Evolutionary conservation across 2,888 invertebrate species (phyloP), one percentile per base, ranked within the genome.

Genomic region (Lepidonotus clava): DNA sequence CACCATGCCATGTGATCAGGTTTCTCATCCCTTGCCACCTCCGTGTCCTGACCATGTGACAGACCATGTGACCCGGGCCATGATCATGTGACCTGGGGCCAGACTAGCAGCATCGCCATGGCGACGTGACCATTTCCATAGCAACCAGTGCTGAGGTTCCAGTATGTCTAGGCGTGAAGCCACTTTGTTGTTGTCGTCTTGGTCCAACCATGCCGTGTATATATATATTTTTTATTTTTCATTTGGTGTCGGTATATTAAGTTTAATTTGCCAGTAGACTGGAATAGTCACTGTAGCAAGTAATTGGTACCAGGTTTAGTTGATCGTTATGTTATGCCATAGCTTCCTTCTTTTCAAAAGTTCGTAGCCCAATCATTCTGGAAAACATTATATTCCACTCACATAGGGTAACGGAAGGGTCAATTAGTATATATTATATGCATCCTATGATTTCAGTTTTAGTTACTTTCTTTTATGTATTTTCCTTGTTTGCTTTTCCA

Each of bases 141-240:
- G 61, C 80, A 53, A 61, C 86, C 86, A 53, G 86, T 53, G 51
- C 53, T 56, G 61, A 86, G 86, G 86, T 86, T 53, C 67, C 80
- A 86, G 86, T 86, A 86, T 86, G 86, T 86, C 41, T 53, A 40
- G 86, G 80, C 86, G 32, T 38, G 46, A 67, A 38, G 84, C 84
- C 84, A 46, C 34, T 84, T 84, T 84, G 83, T 84, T 84, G 84
- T 84, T 84, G 84, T 83, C 56, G 56, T 84, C 61, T 66, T 84
- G 53, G 41, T 61, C 51, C 21, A 32, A n/a, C 32, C 32, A n/a
- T 84, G 84, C 56, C 14, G 67, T 84, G 84, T 84, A 24, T n/a
- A n/a, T n/a, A n/a, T n/a, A n/a, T 38, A 28, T n/a, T 56, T 56
- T 84, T 61, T n/a, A 53, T 28, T 84, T 67, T 40, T 24, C 40